Evolutionary conservation across 2,888 invertebrate genomes (phyloP).

Genomic region (Margaritifera margaritifera): DNA sequence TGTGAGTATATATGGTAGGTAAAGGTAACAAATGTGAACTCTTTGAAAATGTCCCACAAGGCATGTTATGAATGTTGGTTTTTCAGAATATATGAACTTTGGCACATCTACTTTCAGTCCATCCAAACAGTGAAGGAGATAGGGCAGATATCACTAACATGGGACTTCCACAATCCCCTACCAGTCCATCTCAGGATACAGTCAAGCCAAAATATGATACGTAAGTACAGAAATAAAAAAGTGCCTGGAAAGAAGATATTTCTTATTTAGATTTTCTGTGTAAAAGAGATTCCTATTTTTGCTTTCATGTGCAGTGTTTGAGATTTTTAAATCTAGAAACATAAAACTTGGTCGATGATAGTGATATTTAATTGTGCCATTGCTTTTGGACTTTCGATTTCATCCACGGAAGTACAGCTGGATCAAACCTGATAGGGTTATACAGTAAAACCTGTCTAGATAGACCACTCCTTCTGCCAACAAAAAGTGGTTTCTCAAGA

Average conservation of each 20-base stretch:
- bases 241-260: too few relatives aligned
- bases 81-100: neutral
- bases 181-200: constrained; percentile 9
- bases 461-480: too few relatives aligned
- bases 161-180: constrained; percentile 14
- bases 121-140: constrained; percentile 34
- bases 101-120: constrained; percentile 28
- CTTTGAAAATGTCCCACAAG: too few relatives aligned
- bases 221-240: constrained; percentile 36
- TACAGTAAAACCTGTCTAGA: neutral
- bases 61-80: too few relatives aligned
- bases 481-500: too few relatives aligned
- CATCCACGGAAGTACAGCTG: neutral
- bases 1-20: too few relatives aligned
- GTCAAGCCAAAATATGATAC: constrained; percentile 60
- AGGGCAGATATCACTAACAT: constrained; percentile 23
- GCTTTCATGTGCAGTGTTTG: too few relatives aligned
- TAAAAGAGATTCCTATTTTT: too few relatives aligned
- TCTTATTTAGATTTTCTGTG: too few relatives aligned
- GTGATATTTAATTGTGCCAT: neutral
- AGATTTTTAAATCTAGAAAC: neutral
- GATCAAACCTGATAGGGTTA: neutral
- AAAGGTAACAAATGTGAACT: too few relatives aligned
- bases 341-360: neutral
- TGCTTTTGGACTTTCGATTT: neutral